phyloP scores from a whole-genome alignment of 2,888 invertebrate species.

The Norana najaformis region DNA sequence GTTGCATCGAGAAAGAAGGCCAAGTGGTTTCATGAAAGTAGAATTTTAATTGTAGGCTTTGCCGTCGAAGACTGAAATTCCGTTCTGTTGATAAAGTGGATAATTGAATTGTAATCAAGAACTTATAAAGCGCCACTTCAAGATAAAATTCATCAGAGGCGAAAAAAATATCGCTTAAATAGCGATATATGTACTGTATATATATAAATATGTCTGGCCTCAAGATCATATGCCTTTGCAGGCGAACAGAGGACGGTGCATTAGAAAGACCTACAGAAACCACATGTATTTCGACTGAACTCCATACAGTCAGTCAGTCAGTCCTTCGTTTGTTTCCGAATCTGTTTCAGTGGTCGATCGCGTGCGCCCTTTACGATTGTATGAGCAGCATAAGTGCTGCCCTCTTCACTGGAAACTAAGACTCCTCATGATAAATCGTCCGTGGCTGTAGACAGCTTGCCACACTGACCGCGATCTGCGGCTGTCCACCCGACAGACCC shows the following conservation, averaged over 20 bases:
- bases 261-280: neutral
- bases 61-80: too few relatives aligned
- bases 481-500: neutral
- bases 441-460: neutral
- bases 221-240: neutral
- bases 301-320: neutral
- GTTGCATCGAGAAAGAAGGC: too few relatives aligned
- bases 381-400: neutral
- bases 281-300: neutral
- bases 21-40: too few relatives aligned
- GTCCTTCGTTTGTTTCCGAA: neutral
- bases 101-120: too few relatives aligned
- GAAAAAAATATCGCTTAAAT: too few relatives aligned
- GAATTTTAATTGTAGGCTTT: too few relatives aligned
- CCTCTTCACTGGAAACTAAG: neutral
- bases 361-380: neutral
- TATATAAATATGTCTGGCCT: neutral
- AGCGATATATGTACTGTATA: too few relatives aligned
- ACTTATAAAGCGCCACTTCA: too few relatives aligned
- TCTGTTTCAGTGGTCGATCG: neutral
- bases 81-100: too few relatives aligned
- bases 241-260: neutral
- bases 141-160: too few relatives aligned
- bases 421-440: conserved; percentile 3
- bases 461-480: conserved; percentile 13